These are phyloP conservation scores for Cottoperca gobio DNA, from an alignment of 2,797 vertebrate genomes.

Conservation along the genomic window DNA sequence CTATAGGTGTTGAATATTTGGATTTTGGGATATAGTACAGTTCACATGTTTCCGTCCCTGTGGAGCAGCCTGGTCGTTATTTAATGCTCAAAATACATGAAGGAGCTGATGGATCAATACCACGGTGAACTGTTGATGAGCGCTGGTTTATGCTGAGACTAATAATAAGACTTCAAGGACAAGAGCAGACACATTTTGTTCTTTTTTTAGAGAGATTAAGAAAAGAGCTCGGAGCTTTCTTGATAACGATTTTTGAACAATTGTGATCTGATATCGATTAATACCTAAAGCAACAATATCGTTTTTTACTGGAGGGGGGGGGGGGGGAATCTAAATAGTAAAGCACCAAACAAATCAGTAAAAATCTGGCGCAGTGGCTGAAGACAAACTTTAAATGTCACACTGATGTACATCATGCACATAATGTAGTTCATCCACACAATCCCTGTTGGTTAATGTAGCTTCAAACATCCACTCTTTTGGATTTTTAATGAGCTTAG, in stretches of 20 bases:
- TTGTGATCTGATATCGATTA: slow-evolving; percentile 47
- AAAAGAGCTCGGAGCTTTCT: slow-evolving; percentile 7
- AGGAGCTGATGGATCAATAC: slow-evolving; percentile 34
- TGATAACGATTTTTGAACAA: slow-evolving; percentile 16
- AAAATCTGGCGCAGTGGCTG: neutral
- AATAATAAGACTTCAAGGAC: slow-evolving; percentile 59
- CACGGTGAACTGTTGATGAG: slow-evolving; percentile 1
- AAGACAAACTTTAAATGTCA: slow-evolving; percentile 46
- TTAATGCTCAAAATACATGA: slow-evolving; percentile 52
- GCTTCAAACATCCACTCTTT: slow-evolving; percentile 51
- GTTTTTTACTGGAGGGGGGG: neutral
- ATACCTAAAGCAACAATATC: slow-evolving; percentile 23
- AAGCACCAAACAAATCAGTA: slow-evolving; percentile 6
- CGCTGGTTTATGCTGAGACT: slow-evolving; percentile 28
- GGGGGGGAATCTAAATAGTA: no score
- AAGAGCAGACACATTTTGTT: slow-evolving; percentile 25
- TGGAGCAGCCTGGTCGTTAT: slow-evolving; percentile 47
- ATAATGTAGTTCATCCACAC: slow-evolving; percentile 44
- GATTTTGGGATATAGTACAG: slow-evolving; percentile 9
- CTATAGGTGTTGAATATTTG: neutral
- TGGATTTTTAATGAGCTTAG: slow-evolving; percentile 65
- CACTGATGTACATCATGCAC: slow-evolving; percentile 30
- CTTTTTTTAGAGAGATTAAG: slow-evolving; percentile 25
- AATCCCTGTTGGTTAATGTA: slow-evolving; percentile 55
- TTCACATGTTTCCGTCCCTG: slow-evolving; percentile 24